Evolutionary conservation across 2,888 invertebrate genomes (phyloP).

Genomic region (Parnassius orleans): DNA sequence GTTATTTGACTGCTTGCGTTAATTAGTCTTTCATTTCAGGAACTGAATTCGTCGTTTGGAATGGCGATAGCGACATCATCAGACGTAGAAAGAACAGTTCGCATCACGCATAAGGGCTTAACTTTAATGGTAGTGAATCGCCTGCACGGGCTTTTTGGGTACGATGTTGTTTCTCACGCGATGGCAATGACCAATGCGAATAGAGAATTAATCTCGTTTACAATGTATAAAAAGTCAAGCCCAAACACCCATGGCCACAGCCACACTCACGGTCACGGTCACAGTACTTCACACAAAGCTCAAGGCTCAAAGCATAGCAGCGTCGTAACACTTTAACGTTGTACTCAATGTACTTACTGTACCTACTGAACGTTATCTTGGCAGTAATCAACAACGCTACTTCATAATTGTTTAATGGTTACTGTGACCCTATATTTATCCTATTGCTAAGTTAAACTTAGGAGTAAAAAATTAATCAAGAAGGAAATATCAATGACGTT

Average conservation of each 20-base stretch:
- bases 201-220: constrained; percentile 72
- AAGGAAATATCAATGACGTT: no score
- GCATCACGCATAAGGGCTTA: constrained; percentile 66
- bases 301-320: constrained; percentile 53
- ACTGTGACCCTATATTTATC: not conserved
- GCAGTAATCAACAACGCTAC: no score
- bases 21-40: constrained; percentile 45
- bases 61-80: constrained; percentile 55
- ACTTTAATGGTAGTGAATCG: constrained; percentile 72
- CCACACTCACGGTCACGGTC: constrained; percentile 45
- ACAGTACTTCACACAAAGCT: constrained; percentile 42
- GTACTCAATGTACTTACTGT: no score
- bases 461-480: no score
- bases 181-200: constrained; percentile 78
- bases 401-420: not conserved
- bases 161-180: constrained; percentile 73
- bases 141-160: constrained; percentile 70
- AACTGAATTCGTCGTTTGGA: constrained; percentile 64
- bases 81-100: constrained; percentile 61
- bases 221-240: constrained; percentile 71
- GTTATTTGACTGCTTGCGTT: no score
- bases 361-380: no score
- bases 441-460: no score
- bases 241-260: constrained; percentile 47
- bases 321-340: constrained; percentile 57